A percentile compares a stretch with the other conserved stretches of the same genome.
Evolutionary conservation across 2,888 invertebrate species (phyloP).

Genomic region (Graphium colonna): DNA sequence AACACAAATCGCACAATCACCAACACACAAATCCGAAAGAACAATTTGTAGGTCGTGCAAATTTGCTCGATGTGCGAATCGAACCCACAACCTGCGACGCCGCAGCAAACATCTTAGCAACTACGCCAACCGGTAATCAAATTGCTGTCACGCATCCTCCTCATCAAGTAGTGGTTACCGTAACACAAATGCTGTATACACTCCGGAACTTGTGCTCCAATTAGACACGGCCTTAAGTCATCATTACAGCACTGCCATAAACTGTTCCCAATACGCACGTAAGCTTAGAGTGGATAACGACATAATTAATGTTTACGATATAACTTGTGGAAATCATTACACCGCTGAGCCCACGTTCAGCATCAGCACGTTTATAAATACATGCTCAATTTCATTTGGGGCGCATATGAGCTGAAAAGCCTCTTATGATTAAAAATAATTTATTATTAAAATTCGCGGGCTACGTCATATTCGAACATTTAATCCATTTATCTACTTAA

Average conservation of each 20-base stretch:
- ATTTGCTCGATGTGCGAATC: too few species aligned
- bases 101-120: too few species aligned
- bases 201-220: conserved; percentile 12
- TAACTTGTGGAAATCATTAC: conserved; percentile 20
- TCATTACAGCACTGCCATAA: conserved; percentile 22
- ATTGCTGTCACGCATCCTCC: not conserved
- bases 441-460: too few species aligned
- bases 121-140: too few species aligned
- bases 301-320: conserved; percentile 22
- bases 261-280: conserved; percentile 21
- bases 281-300: conserved; percentile 23
- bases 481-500: too few species aligned
- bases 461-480: too few species aligned
- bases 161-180: not conserved
- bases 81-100: too few species aligned
- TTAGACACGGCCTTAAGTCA: conserved; percentile 18
- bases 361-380: conserved; percentile 2
- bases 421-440: too few species aligned
- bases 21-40: too few species aligned
- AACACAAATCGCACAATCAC: too few species aligned
- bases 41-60: too few species aligned
- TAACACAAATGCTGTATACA: conserved; percentile 6
- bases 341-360: conserved; percentile 4
- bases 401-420: not conserved
- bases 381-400: conserved; percentile 1